Conservation (phyloP, 2,113 vertebrate species). For the Fulmarus glacialis region DNA sequence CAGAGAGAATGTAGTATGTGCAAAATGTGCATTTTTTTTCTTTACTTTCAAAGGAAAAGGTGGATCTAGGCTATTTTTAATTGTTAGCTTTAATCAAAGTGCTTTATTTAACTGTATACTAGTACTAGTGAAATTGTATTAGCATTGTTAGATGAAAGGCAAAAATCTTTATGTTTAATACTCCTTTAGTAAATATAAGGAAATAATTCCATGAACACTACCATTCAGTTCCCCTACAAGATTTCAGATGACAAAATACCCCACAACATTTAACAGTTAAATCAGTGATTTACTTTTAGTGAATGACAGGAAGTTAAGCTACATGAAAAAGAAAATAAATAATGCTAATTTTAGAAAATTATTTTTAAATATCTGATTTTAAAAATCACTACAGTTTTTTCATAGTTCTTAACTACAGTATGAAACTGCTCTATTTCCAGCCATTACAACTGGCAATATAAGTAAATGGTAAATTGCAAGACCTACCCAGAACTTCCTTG, state of each 20-base stretch:
- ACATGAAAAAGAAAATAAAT: neutral
- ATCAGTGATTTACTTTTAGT: neutral
- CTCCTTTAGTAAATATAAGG: neutral
- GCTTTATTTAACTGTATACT: neutral
- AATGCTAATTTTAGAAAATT: neutral
- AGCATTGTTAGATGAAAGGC: neutral
- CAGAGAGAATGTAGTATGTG: neutral
- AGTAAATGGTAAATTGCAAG: neutral
- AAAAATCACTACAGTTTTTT: neutral
- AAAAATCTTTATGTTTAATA: neutral
- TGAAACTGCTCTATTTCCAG: neutral
- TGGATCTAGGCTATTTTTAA: neutral
- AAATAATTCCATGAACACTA: neutral
- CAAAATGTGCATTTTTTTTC: neutral
- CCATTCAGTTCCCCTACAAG: neutral
- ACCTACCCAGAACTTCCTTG: neutral
- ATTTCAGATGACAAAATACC: neutral
- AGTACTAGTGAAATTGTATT: neutral
- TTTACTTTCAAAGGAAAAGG: neutral
- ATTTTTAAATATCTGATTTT: neutral
- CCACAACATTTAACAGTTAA: neutral
- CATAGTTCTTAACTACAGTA: neutral
- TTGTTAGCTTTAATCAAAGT: neutral
- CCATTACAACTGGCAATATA: neutral
- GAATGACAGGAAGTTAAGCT: neutral